Conservation (phyloP, 2,797 vertebrate species). For the Fistularia tabacaria region DNA sequence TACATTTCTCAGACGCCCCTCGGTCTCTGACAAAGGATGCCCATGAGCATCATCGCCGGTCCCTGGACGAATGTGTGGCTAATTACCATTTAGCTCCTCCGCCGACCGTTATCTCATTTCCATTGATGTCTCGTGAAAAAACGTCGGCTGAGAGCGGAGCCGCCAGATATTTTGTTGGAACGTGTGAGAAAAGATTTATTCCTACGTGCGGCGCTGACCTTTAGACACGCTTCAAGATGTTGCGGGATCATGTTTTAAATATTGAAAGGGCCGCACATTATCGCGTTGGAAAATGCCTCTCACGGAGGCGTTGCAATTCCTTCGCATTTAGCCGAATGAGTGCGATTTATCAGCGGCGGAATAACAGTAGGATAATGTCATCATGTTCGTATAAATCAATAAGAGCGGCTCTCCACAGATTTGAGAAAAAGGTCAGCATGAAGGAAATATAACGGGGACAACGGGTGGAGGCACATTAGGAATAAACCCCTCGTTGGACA, state of each 20-base stretch:
- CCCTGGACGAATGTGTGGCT: too few species aligned
- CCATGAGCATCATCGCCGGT: neutral
- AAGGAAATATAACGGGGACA: slow-evolving; percentile 33
- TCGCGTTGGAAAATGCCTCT: slow-evolving; percentile 7
- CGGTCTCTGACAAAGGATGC: neutral
- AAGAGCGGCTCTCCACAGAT: slow-evolving; percentile 25
- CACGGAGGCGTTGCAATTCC: slow-evolving; percentile 12
- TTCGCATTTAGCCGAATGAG: slow-evolving; percentile 40
- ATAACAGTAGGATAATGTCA: slow-evolving; percentile 36
- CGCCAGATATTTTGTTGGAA: too few species aligned
- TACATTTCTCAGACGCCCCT: neutral
- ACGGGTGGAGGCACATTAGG: slow-evolving; percentile 19
- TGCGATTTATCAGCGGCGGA: slow-evolving; percentile 38
- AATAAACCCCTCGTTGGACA: slow-evolving; percentile 31
- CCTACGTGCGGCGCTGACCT: slow-evolving; percentile 8
- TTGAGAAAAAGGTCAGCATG: slow-evolving; percentile 48
- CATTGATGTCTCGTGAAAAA: too few species aligned
- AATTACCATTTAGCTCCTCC: too few species aligned
- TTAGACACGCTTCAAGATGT: slow-evolving; percentile 2
- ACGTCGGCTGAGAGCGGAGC: too few species aligned
- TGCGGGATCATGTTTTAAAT: slow-evolving; percentile 8
- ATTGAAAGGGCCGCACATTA: slow-evolving; percentile 12
- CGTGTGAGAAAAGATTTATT: too few species aligned
- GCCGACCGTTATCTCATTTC: too few species aligned
- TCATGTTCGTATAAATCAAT: slow-evolving; percentile 38